Evolutionary conservation across 2,888 invertebrate species (phyloP).

Genomic region (Eugnorisma glareosa): DNA sequence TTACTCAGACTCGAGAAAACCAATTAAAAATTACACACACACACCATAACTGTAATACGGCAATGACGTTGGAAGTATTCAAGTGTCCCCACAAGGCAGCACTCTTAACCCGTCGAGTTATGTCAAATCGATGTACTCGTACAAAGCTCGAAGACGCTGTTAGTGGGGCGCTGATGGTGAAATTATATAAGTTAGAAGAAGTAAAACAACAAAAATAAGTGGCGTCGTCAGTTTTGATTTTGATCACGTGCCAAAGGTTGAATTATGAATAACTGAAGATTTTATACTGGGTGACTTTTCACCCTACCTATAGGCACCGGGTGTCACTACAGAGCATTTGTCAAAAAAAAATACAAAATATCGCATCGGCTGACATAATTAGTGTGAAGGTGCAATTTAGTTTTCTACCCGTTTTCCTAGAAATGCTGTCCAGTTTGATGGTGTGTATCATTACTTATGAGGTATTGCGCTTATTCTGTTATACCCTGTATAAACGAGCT

Average conservation of each 20-base stretch:
- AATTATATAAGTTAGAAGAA: no score
- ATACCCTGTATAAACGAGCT: neutral
- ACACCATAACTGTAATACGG: no score
- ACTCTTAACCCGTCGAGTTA: no score
- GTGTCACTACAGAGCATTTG: neutral
- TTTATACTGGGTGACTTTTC: neutral
- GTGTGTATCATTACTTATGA: neutral
- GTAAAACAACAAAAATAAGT: neutral
- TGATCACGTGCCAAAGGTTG: neutral
- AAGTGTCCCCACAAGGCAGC: no score
- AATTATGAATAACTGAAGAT: neutral
- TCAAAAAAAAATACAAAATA: neutral
- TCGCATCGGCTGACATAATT: slow-evolving; percentile 1
- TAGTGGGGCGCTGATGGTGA: no score
- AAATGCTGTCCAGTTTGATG: neutral
- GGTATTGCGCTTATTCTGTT: neutral
- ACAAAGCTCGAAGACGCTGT: no score
- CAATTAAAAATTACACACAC: no score
- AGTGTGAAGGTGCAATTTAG: neutral
- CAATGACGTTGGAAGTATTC: no score
- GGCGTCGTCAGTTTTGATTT: neutral
- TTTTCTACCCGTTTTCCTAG: neutral
- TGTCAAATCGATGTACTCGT: no score
- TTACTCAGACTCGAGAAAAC: no score
- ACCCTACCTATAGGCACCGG: no score